Evolutionary conservation across 2,797 vertebrate species (phyloP).

Genomic region (Eulemur rubriventer): DNA sequence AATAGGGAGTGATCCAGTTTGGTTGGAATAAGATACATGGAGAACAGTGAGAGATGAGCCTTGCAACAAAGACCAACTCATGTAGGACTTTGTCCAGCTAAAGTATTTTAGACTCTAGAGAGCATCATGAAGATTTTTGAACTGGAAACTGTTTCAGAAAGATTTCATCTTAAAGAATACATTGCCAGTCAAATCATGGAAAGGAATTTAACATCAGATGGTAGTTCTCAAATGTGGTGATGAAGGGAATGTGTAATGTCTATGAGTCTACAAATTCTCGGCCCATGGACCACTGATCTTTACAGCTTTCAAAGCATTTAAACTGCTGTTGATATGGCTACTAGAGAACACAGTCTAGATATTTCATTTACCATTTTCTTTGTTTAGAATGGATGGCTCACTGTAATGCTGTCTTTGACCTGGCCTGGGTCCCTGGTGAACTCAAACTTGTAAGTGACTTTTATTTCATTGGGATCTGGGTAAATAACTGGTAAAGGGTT

Average conservation of each 20-base stretch:
- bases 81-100: background rate
- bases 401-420: constrained; percentile 97
- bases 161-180: constrained; percentile 12
- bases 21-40: background rate
- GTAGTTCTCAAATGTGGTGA: background rate
- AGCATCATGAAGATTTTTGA: constrained; percentile 17
- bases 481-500: constrained; percentile 24
- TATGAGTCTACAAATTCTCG: background rate
- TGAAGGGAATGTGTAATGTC: background rate
- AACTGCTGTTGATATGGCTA: background rate
- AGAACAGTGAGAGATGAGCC: background rate
- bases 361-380: constrained; percentile 67
- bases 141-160: constrained; percentile 30
- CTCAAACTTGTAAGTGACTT: constrained; percentile 91
- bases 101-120: background rate
- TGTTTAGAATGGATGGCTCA: constrained; percentile 96
- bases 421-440: constrained; percentile 96
- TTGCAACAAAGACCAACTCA: background rate
- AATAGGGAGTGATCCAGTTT: background rate
- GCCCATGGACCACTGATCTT: background rate
- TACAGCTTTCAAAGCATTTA: background rate
- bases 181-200: background rate
- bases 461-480: constrained; percentile 53
- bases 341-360: background rate
- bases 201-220: background rate